Conservation (phyloP, 2,113 vertebrate genomes). For the Dolichallabes microphthalmus region DNA sequence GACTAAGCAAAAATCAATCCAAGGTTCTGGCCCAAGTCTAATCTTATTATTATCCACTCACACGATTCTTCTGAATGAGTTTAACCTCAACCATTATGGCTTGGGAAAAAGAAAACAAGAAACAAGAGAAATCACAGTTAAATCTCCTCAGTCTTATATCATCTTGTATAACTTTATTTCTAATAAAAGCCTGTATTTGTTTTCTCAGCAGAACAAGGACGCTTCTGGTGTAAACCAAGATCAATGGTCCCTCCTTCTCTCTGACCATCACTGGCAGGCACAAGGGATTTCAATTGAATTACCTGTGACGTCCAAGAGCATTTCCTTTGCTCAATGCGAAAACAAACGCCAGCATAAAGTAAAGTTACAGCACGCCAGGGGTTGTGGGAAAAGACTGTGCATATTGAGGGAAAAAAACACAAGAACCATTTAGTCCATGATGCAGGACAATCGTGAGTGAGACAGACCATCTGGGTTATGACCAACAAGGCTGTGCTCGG, state of each 20-base stretch:
- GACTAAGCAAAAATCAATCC: neutral
- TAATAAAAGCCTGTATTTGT: conserved; percentile 45
- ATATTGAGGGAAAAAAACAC: conserved; percentile 11
- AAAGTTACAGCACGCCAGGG: conserved; percentile 33
- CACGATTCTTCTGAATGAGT: neutral
- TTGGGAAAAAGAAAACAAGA: neutral
- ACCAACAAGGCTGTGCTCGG: neutral
- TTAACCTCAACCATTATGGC: neutral
- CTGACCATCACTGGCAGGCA: conserved; percentile 26
- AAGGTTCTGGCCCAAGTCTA: conserved; percentile 6
- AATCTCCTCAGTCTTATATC: neutral
- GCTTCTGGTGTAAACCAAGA: conserved; percentile 38
- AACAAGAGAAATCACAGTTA: conserved; percentile 3
- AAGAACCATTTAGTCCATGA: conserved; percentile 1
- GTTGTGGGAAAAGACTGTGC: neutral
- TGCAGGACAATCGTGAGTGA: conserved; percentile 1
- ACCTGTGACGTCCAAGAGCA: conserved; percentile 31
- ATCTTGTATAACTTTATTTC: conserved; percentile 28
- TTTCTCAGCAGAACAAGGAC: conserved; percentile 45
- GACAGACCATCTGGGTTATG: neutral
- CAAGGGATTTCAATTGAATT: conserved; percentile 46
- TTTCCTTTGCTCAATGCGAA: conserved; percentile 24
- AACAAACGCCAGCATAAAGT: conserved; percentile 29
- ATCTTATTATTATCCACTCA: conserved; percentile 16
- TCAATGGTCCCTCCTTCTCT: conserved; percentile 33